Evolutionary conservation across 2,797 vertebrate genomes (phyloP).

Genomic region (Taeniopygia guttata): DNA sequence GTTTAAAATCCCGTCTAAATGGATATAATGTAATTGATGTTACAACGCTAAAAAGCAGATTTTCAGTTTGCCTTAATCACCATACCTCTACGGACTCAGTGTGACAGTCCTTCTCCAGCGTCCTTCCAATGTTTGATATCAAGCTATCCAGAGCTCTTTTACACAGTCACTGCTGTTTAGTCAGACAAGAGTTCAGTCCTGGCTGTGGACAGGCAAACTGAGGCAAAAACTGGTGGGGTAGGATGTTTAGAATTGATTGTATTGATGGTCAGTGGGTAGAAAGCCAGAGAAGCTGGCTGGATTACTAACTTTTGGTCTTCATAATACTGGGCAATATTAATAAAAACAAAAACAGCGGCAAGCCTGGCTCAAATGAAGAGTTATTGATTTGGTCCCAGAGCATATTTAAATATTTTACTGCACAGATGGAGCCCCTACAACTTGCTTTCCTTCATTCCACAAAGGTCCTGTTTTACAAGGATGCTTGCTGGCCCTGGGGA

Average conservation of each 20-base stretch:
- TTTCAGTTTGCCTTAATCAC: background rate
- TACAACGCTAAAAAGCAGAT: background rate
- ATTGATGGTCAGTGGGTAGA: background rate
- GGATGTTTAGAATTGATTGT: background rate
- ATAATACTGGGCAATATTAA: background rate
- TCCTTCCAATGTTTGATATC: background rate
- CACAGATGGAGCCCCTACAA: constrained; percentile 11
- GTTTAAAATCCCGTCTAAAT: background rate
- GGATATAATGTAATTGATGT: background rate
- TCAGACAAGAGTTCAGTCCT: background rate
- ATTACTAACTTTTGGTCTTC: background rate
- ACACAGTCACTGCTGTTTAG: background rate
- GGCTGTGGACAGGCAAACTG: background rate
- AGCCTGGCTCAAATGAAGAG: background rate
- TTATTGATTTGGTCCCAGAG: constrained; percentile 7
- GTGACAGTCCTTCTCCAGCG: background rate
- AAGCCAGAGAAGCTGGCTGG: background rate
- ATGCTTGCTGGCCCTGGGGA: constrained; percentile 13
- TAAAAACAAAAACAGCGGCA: background rate
- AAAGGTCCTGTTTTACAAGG: constrained; percentile 44
- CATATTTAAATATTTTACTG: constrained; percentile 40
- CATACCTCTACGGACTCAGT: background rate
- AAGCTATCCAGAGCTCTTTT: background rate
- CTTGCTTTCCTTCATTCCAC: background rate
- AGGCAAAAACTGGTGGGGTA: background rate